Base-by-base conservation (phyloP, 2,797 vertebrate species). In the Chloroceryle amazona region DNA sequence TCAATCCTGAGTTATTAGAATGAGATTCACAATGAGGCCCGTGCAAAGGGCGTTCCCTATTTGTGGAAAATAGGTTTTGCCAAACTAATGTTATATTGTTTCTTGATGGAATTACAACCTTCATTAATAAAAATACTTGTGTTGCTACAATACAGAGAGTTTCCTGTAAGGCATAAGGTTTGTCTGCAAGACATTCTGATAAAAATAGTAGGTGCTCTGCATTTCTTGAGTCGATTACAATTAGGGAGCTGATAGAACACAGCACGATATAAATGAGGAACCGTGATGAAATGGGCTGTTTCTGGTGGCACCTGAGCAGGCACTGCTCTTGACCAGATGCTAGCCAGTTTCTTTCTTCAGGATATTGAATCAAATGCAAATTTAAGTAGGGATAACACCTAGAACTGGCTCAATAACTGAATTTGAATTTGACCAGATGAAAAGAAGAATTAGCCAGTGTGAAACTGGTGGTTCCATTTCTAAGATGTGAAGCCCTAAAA, bases 91-190 rank as follows among this genome's bases (percentile, higher is more conserved):
- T 68, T 72, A 15, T 68, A n/a, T 63, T 86, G 62, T 15, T 78
- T 89, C 71, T 41, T 22, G 12, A 80, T 73, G 28, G 90, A 95
- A 83, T 93, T 46, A 89, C 33, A 81, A 95, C 23, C 35, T 90
- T 91, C 60, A 58, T 79, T 94, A 81, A 76, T 63, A 86, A 60
- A 92, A 93, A 78, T 23, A 11, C 11, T 67, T 79, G 39, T 71
- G 54, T 41, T 84, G 76, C 62, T 55, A 62, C 5, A 88, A 84
- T 20, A 29, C 5, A 79, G 31, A 80, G 60, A 58, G 28, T 42
- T 83, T 91, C 29, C 75, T 84, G 12, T 8, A 70, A 66, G 51
- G 65, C 7, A 16, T 39, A 46, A 92, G 13, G 35, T 39, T 91
- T 57, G 35, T 68, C 86, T 93, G 39, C 42, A 70, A 3, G 3